Evolutionary conservation across 2,888 invertebrate species (phyloP).

Genomic region (Eurois occulta): DNA sequence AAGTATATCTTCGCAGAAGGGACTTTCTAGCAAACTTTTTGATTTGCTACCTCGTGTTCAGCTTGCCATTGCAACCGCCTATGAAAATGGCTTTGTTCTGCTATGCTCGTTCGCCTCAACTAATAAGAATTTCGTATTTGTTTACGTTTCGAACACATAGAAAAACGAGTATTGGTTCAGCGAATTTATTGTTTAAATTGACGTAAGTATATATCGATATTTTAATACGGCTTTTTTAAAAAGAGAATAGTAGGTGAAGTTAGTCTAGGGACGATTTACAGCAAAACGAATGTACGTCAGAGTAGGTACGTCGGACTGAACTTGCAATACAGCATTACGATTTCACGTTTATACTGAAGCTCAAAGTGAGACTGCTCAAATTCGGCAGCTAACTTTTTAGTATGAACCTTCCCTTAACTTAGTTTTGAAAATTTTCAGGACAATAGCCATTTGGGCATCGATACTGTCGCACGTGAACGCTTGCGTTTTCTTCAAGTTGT

Average conservation of each 20-base stretch:
- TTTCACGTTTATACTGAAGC: background rate
- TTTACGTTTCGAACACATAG: slow-evolving; percentile 84
- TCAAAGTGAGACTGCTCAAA: background rate
- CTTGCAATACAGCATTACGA: background rate
- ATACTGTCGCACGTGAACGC: slow-evolving; percentile 87
- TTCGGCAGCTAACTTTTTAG: background rate
- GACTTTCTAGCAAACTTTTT: slow-evolving; percentile 85
- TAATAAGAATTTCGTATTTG: slow-evolving; percentile 85
- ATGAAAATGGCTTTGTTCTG: slow-evolving; percentile 79
- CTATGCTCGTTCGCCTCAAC: slow-evolving; percentile 83
- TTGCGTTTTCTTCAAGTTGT: slow-evolving; percentile 87
- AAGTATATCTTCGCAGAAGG: slow-evolving; percentile 79
- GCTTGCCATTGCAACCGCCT: slow-evolving; percentile 68
- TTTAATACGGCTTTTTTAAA: background rate
- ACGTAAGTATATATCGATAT: slow-evolving; percentile 76
- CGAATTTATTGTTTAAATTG: slow-evolving; percentile 85
- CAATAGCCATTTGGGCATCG: slow-evolving; percentile 87
- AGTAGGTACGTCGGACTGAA: background rate
- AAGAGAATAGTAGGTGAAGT: background rate
- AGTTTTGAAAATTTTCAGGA: slow-evolving; percentile 71
- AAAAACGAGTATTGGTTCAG: slow-evolving; percentile 84
- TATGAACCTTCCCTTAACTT: background rate
- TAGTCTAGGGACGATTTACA: background rate
- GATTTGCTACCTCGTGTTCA: slow-evolving; percentile 81
- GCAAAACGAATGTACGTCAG: background rate